Conservation (phyloP, 1,140 invertebrate genomes). For the Ceratosolen fusciceps region DNA sequence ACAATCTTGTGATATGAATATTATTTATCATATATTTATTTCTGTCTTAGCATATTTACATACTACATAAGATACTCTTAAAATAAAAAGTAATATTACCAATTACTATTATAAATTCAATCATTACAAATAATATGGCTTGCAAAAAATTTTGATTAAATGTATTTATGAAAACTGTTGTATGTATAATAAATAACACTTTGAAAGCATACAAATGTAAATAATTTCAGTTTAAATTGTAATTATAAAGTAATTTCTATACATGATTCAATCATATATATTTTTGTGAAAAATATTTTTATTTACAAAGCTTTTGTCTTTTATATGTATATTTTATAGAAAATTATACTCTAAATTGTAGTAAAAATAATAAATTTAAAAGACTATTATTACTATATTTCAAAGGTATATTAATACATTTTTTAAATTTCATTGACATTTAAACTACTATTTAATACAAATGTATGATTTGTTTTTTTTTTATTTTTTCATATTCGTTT, state of each 20-base stretch:
- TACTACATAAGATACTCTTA: slow-evolving; percentile 9
- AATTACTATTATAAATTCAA: not conserved
- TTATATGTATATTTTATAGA: not conserved
- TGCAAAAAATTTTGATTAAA: too few species aligned
- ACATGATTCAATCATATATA: not conserved
- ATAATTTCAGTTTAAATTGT: not conserved
- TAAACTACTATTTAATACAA: not conserved
- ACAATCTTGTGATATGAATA: slow-evolving; percentile 5
- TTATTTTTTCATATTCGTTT: not conserved
- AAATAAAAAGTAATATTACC: not conserved
- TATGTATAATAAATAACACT: too few species aligned
- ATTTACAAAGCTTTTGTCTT: not conserved
- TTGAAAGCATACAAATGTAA: not conserved
- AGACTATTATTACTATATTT: not conserved
- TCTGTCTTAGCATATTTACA: not conserved
- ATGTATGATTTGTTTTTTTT: not conserved
- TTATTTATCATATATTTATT: slow-evolving; percentile 9
- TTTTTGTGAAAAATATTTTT: slow-evolving; percentile 1
- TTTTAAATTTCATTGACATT: not conserved
- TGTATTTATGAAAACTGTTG: not conserved
- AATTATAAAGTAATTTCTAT: not conserved
- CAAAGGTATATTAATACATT: not conserved
- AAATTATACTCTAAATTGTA: not conserved
- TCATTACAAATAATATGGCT: not conserved
- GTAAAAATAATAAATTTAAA: not conserved